These are phyloP conservation scores for Morpho helenor DNA, from an alignment of 2,888 invertebrate genomes.

Conservation along the genomic window DNA sequence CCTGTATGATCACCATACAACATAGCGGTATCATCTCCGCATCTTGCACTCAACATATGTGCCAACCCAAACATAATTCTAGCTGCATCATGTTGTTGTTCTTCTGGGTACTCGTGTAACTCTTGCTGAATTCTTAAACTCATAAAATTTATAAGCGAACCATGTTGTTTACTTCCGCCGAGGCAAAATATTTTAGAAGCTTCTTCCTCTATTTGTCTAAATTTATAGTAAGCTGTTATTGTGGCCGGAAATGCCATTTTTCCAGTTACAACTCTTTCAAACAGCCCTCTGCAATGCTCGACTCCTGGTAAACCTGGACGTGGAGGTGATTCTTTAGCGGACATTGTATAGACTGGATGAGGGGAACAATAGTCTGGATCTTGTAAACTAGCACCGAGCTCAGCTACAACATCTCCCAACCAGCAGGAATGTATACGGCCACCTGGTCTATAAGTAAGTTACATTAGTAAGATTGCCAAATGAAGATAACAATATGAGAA, in stretches of 20 bases:
- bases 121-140: conserved; percentile 83
- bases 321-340: conserved; percentile 81
- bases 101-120: conserved; percentile 81
- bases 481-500: too few relatives aligned
- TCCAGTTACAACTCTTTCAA: conserved; percentile 81
- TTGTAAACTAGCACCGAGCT: conserved; percentile 84
- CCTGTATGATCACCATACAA: conserved; percentile 59
- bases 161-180: conserved; percentile 80
- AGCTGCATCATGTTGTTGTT: conserved; percentile 83
- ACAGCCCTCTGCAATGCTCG: conserved; percentile 77
- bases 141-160: conserved; percentile 82
- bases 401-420: conserved; percentile 87
- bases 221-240: conserved; percentile 81
- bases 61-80: conserved; percentile 83
- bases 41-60: conserved; percentile 79
- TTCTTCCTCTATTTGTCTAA: conserved; percentile 83
- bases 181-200: conserved; percentile 81
- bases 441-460: conserved; percentile 77
- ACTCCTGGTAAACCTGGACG: conserved; percentile 73
- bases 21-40: conserved; percentile 81
- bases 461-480: neutral
- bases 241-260: conserved; percentile 81
- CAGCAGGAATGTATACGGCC: conserved; percentile 88
- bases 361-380: conserved; percentile 71
- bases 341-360: conserved; percentile 81